Evolutionary conservation across 2,888 invertebrate species (phyloP), one percentile per base, ranked within the genome.

Genomic region (Agriopis aurantiaria): DNA sequence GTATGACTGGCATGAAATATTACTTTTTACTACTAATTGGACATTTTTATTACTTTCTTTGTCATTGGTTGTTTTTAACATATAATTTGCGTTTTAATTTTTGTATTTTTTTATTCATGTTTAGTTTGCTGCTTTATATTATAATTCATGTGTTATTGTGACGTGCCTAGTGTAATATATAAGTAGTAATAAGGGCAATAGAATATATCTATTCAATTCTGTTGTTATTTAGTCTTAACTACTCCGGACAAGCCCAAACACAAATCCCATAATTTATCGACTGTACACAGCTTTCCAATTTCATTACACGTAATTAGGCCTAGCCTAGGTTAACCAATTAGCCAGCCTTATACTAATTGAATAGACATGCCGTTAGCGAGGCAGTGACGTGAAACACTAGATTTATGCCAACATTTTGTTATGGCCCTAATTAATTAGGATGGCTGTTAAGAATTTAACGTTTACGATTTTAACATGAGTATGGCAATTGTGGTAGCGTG

Each of bases 321-420:
- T 62, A 68, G 64, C 73, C 74, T 69, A 75, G 58, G 66, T 68
- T 60, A 69, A 55, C 56, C 74, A 77, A 77, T 77, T 75, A 75
- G 72, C 65, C 63, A 60, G 33, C 43, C 8, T 43, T 60, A 67
- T 69, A 71, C 61, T 74, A 65, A 74, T 73, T 75, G 67, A 67
- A 48, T 66, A 45, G 68, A 71, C 74, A 59, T 66, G 41, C 72
- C 69, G 72, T 74, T 72, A 74, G 71, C 51, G 46, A 48, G 40
- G 56, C 65, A 63, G 48, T 60, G 68, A 72, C 64, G 68, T 65
- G 73, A 72, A 73, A 75, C 59, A 67, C 64, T 66, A 73, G 62
- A 67, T 70, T 58, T 58, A 70, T 41, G 55, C 64, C 60, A 33
- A 57, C 46, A 58, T 45, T 65, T 61, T 57, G 55, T 56, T n/a